These are phyloP conservation scores for Mercenaria mercenaria DNA, from an alignment of 1,140 invertebrate species.

Conservation along the genomic window DNA sequence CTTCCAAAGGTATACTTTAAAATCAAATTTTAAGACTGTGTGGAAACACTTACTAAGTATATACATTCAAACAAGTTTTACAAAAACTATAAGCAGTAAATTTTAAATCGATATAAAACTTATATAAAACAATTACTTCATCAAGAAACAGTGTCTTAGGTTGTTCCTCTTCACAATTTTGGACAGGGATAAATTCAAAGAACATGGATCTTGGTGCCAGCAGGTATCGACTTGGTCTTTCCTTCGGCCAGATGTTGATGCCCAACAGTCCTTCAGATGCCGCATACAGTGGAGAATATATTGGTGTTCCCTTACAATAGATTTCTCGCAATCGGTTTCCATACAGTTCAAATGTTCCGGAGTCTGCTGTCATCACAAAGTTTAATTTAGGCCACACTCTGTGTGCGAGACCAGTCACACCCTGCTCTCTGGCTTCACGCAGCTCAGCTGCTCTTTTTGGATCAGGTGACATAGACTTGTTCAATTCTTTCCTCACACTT, in stretches of 20 bases:
- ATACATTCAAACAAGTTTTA: too few species aligned
- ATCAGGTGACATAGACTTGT: slow-evolving; percentile 79
- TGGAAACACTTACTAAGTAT: too few species aligned
- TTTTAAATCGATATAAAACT: too few species aligned
- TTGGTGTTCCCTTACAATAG: slow-evolving; percentile 79
- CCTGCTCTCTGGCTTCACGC: slow-evolving; percentile 71
- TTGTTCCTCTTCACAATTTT: slow-evolving; percentile 77
- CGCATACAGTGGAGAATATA: slow-evolving; percentile 85
- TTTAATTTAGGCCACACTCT: slow-evolving; percentile 83
- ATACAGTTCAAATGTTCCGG: slow-evolving; percentile 83
- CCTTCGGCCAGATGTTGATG: slow-evolving; percentile 82
- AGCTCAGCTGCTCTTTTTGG: slow-evolving; percentile 81
- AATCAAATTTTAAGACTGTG: too few species aligned
- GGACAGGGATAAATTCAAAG: slow-evolving; percentile 85
- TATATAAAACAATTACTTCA: slow-evolving; percentile 72
- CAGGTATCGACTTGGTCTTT: slow-evolving; percentile 77
- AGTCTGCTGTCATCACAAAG: slow-evolving; percentile 81
- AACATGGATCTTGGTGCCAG: slow-evolving; percentile 81
- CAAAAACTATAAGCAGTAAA: too few species aligned
- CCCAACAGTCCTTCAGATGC: slow-evolving; percentile 85
- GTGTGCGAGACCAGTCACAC: slow-evolving; percentile 76
- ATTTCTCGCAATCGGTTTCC: slow-evolving; percentile 76
- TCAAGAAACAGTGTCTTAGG: slow-evolving; percentile 82
- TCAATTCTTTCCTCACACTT: slow-evolving; percentile 76
- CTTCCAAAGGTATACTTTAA: too few species aligned